A percentile compares a stretch with the other conserved stretches of the same genome.
phyloP scores from a whole-genome alignment of 2,797 vertebrate species.

The Echeneis naucrates region DNA sequence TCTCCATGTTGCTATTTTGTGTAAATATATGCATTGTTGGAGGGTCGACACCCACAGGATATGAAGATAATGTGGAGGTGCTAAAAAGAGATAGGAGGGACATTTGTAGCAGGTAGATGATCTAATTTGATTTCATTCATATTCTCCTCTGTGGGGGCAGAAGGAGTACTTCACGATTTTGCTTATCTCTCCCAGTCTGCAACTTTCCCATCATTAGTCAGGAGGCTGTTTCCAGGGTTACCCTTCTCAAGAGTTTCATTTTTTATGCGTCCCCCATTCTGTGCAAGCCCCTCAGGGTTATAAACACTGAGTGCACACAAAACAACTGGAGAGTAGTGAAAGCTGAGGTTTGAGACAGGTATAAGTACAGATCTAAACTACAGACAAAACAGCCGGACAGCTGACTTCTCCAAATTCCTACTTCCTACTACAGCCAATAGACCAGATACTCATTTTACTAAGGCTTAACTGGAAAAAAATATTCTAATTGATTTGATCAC shows the following conservation, averaged over 20 bases:
- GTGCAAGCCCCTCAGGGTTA: neutral
- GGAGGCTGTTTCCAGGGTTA: neutral
- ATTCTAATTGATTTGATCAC: no score
- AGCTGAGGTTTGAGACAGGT: neutral
- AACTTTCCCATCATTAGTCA: neutral
- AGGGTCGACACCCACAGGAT: constrained; percentile 42
- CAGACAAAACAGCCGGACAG: no score
- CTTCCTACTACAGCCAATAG: no score
- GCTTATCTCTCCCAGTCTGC: neutral
- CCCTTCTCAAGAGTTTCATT: no score
- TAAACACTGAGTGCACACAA: constrained; percentile 7
- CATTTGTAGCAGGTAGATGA: constrained; percentile 22
- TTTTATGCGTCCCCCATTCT: neutral
- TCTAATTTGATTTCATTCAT: constrained; percentile 28
- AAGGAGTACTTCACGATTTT: neutral
- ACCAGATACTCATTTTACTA: no score
- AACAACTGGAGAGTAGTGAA: neutral
- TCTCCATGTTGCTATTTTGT: constrained; percentile 73
- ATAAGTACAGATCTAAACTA: no score
- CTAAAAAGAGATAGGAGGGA: constrained; percentile 14
- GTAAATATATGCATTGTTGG: constrained; percentile 79
- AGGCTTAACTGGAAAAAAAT: no score
- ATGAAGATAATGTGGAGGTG: constrained; percentile 20
- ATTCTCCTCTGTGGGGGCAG: constrained; percentile 18
- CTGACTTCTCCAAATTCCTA: no score